phyloP scores from a whole-genome alignment of 1,140 invertebrate genomes.

The Rhopalosiphum padi region DNA sequence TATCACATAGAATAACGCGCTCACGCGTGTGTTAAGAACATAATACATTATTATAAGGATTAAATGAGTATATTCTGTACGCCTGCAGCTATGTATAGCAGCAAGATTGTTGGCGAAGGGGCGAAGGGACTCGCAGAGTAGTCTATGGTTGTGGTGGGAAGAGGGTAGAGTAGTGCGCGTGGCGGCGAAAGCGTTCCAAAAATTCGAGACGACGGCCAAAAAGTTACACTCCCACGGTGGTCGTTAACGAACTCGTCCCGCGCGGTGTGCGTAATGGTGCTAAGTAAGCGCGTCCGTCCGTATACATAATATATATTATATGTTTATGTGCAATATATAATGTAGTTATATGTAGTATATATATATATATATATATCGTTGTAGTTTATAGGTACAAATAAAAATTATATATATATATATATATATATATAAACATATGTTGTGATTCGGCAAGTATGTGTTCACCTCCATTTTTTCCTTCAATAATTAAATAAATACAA shows the following conservation, averaged over 20 bases:
- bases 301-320: neutral
- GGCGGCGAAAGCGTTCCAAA: neutral
- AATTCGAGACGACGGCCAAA: constrained; percentile 33
- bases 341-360: neutral
- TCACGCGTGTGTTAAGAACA: neutral
- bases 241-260: constrained; percentile 37
- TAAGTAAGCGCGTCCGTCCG: constrained; percentile 33
- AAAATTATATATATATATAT: neutral
- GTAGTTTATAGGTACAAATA: neutral
- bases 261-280: neutral
- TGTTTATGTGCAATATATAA: neutral
- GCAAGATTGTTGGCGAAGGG: neutral
- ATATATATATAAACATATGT: no score
- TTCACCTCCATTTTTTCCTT: neutral
- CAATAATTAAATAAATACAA: neutral
- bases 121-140: neutral
- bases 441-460: neutral
- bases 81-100: neutral
- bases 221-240: constrained; percentile 43
- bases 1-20: neutral
- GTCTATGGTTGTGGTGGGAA: neutral
- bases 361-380: neutral
- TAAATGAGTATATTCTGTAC: neutral
- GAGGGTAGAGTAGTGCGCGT: neutral
- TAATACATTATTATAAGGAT: neutral